A percentile compares a stretch with the other conserved stretches of the same genome.
These are phyloP conservation scores for Dicrostonyx torquatus DNA, from an alignment of 2,797 vertebrate genomes.

Conservation along the genomic window DNA sequence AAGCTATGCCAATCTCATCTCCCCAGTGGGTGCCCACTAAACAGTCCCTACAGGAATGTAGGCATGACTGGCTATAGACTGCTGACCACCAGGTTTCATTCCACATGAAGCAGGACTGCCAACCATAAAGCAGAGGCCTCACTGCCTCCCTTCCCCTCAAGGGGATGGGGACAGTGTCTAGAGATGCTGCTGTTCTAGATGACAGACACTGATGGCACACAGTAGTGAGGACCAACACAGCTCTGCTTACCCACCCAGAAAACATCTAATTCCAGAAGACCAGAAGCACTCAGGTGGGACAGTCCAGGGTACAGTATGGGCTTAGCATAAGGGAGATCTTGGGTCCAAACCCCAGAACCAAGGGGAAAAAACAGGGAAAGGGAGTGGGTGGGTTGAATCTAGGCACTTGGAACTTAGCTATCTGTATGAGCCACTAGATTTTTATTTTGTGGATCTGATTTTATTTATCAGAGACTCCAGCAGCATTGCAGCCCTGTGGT, in stretches of 20 bases:
- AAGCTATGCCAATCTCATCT: neutral
- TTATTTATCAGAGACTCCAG: neutral
- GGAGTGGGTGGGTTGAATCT: neutral
- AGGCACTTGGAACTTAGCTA: neutral
- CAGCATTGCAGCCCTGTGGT: accelerated
- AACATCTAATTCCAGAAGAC: too few relatives aligned
- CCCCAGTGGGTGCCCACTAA: too few relatives aligned
- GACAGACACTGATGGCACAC: accelerated
- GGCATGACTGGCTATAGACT: accelerated
- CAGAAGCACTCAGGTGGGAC: neutral
- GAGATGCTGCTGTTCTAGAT: accelerated
- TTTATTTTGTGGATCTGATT: neutral
- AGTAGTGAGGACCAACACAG: neutral
- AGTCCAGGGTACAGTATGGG: too few relatives aligned
- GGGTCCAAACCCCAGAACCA: neutral
- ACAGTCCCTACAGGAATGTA: accelerated
- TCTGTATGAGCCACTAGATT: neutral
- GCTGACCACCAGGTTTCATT: neutral
- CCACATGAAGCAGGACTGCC: too few relatives aligned
- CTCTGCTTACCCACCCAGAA: accelerated
- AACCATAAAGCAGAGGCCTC: neutral
- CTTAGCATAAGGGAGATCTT: neutral
- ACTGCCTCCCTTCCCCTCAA: accelerated
- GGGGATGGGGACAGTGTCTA: accelerated
- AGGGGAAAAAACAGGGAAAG: neutral